Conservation (phyloP, 2,797 vertebrate species). For the Sebastes taczanowskii region DNA sequence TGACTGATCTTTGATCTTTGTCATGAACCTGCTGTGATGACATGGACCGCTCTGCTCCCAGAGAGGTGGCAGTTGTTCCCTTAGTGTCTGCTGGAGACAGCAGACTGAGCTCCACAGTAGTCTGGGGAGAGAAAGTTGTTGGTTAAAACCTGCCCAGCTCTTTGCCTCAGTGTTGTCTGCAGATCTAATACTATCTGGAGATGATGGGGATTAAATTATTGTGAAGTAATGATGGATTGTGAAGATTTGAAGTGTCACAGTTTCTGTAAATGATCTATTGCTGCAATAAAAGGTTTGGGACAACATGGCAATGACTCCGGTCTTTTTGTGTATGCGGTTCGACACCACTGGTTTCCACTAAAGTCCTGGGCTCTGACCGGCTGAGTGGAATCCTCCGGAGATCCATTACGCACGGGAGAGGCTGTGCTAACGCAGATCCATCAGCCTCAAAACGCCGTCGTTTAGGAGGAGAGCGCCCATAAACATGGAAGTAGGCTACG, state of each 20-base stretch:
- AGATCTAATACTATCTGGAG: slow-evolving; percentile 44
- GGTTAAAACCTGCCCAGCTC: neutral
- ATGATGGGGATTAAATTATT: slow-evolving; percentile 74
- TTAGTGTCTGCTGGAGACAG: neutral
- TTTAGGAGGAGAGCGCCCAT: too few species aligned
- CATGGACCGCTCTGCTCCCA: slow-evolving; percentile 22
- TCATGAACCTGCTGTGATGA: neutral
- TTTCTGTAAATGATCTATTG: slow-evolving; percentile 76
- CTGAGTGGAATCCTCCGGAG: too few species aligned
- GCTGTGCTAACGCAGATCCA: too few species aligned
- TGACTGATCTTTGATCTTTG: slow-evolving; percentile 32
- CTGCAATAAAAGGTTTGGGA: slow-evolving; percentile 83
- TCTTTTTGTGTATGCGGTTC: neutral
- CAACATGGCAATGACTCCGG: slow-evolving; percentile 27
- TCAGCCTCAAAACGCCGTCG: too few species aligned
- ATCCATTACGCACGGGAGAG: too few species aligned
- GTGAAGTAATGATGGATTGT: slow-evolving; percentile 51
- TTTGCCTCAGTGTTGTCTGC: slow-evolving; percentile 25
- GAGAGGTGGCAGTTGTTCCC: neutral
- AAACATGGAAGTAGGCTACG: too few species aligned
- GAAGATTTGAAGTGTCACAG: slow-evolving; percentile 56
- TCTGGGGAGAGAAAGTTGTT: neutral
- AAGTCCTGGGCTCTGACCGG: too few species aligned
- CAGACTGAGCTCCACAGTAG: neutral
- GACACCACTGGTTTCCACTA: too few species aligned